phyloP scores from a whole-genome alignment of 2,888 invertebrate species.

The Antheraea yamamai region DNA sequence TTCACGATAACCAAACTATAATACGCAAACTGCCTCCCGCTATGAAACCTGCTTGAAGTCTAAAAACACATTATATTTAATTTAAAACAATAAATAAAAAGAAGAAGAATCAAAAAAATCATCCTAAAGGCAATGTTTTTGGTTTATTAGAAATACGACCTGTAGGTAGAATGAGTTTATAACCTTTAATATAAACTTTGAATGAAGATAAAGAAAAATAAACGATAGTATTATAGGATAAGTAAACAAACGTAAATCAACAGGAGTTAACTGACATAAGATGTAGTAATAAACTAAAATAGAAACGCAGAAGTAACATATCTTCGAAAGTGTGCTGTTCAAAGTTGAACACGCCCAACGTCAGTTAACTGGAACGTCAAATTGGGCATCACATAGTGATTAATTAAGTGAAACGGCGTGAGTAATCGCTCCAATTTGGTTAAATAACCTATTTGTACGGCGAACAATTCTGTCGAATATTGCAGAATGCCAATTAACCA shows the following conservation, averaged over 20 bases:
- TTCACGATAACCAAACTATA: too few relatives aligned
- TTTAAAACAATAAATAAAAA: too few relatives aligned
- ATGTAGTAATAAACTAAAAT: not conserved
- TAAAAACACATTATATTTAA: too few relatives aligned
- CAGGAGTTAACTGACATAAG: not conserved
- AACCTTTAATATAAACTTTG: not conserved
- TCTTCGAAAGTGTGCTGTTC: not conserved
- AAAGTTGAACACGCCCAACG: slow-evolving; percentile 4
- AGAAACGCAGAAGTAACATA: not conserved
- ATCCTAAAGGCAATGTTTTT: not conserved
- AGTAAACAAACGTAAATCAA: too few relatives aligned
- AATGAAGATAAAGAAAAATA: not conserved
- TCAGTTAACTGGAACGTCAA: slow-evolving; percentile 24
- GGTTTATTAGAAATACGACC: not conserved
- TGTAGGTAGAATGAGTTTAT: not conserved
- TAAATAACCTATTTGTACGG: slow-evolving; percentile 25
- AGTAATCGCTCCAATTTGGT: slow-evolving; percentile 27
- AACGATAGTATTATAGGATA: too few relatives aligned
- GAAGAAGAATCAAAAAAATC: too few relatives aligned
- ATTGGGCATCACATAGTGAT: slow-evolving; percentile 27
- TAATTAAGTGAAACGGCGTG: slow-evolving; percentile 28
- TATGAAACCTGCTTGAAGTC: too few relatives aligned
- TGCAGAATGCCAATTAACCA: slow-evolving; percentile 29
- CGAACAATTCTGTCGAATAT: slow-evolving; percentile 21
- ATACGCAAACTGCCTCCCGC: too few relatives aligned